A percentile compares a stretch with the other conserved stretches of the same genome.
Conservation (phyloP, 2,888 invertebrate genomes). For the Drosophila hamatofila region DNA sequence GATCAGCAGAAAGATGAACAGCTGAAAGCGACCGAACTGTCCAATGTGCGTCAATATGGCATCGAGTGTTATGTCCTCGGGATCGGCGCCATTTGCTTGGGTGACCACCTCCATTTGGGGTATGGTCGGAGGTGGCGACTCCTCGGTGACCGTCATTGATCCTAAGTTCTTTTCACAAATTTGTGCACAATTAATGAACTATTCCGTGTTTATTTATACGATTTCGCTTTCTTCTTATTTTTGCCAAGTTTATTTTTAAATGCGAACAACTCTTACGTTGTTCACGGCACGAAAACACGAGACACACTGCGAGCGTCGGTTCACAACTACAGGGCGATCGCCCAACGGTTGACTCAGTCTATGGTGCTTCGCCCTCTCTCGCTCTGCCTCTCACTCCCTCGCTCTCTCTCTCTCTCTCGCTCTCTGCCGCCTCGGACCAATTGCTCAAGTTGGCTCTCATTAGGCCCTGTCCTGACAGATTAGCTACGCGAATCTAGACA, state of each 20-base stretch:
- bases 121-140: conserved; percentile 34
- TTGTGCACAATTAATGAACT: conserved; percentile 37
- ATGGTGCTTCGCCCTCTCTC: neutral
- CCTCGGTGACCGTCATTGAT: conserved; percentile 49
- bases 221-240: conserved; percentile 24
- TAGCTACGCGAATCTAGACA: neutral
- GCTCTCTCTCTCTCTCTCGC: neutral
- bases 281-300: conserved; percentile 58
- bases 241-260: conserved; percentile 69
- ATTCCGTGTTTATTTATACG: conserved; percentile 66
- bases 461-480: conserved; percentile 45
- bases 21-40: conserved; percentile 89
- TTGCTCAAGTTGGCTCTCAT: conserved; percentile 35
- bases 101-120: conserved; percentile 10
- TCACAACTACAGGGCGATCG: conserved; percentile 21
- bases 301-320: conserved; percentile 54
- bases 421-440: conserved; percentile 8
- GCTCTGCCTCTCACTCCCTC: conserved; percentile 19
- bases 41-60: conserved; percentile 86
- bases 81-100: conserved; percentile 19
- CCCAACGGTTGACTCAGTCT: conserved; percentile 6
- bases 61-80: conserved; percentile 78
- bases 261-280: conserved; percentile 58
- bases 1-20: conserved; percentile 87
- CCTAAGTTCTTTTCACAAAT: conserved; percentile 27